phyloP scores from a whole-genome alignment of 2,797 vertebrate genomes.

The Sarcophilus harrisii region DNA sequence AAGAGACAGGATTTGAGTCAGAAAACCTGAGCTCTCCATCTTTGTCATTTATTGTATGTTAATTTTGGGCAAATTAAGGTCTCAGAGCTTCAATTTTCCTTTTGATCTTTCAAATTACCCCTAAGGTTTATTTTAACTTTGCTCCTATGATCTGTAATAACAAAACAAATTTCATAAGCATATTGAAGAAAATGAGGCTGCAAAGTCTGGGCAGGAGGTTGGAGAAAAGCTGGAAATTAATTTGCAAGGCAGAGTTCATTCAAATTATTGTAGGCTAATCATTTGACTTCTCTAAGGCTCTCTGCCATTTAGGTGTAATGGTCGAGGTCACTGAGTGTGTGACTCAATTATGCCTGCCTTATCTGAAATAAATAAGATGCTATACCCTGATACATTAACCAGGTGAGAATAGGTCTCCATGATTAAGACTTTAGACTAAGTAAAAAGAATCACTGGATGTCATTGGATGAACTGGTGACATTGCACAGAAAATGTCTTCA shows the following conservation, averaged over 20 bases:
- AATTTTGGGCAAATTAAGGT: not conserved
- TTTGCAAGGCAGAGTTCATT: not conserved
- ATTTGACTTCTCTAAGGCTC: constrained; percentile 20
- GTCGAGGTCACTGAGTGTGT: not conserved
- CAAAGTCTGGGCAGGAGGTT: not conserved
- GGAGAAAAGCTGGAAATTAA: constrained; percentile 1
- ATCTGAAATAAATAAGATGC: not conserved
- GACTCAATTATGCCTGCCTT: not conserved
- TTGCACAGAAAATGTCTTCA: not conserved
- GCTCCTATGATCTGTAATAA: not conserved
- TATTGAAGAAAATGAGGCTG: not conserved
- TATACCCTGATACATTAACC: not conserved
- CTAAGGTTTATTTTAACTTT: not conserved
- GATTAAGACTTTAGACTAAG: not conserved
- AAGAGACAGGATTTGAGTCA: not conserved
- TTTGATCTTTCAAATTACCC: not conserved
- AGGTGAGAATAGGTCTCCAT: not conserved
- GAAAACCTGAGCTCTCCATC: not conserved
- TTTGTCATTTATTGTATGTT: not conserved
- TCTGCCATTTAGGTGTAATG: not conserved
- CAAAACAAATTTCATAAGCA: not conserved
- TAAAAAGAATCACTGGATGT: not conserved
- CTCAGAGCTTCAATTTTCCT: not conserved
- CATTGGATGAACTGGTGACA: not conserved
- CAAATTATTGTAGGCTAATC: constrained; percentile 24